Conservation (phyloP, 1,140 invertebrate species). For the roundworm (Caenorhabditis elegans) region WBcel235 BX284605.5:620501-621000, state of each 20-base stretch:
- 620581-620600: not conserved
- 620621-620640: not conserved
- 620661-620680: not conserved
- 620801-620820: not conserved
- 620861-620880: not conserved
- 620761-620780: not conserved
- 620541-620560: not conserved
- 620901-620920: not conserved
- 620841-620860: not conserved
- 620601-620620: not conserved
- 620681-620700: not conserved
- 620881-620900: not conserved
- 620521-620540: not conserved
- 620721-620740: not conserved
- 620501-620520: not conserved
- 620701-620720: constrained; percentile 7
- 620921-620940: not conserved
- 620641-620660: not conserved
- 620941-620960: not conserved
- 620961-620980: not conserved
- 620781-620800: not conserved
- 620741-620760: not conserved
- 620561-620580: not conserved
- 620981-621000: no score
- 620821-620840: not conserved